These are phyloP conservation scores for Microcebus lehilahytsara DNA, from an alignment of 2,113 vertebrate genomes.

Conservation along the genomic window DNA sequence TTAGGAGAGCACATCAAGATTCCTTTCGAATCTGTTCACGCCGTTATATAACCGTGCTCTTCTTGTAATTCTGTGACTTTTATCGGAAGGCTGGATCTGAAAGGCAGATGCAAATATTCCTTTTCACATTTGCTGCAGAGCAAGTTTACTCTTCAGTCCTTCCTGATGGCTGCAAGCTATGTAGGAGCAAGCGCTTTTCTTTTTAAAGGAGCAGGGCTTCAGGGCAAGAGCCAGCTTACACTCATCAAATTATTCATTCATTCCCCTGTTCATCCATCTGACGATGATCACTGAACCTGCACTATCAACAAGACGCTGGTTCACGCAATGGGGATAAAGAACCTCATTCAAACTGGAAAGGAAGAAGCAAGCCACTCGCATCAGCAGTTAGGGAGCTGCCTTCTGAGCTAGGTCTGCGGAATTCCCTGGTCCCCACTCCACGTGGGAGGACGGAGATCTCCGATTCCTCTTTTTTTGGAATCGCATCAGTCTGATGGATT, in stretches of 20 bases:
- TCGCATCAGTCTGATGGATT: not conserved
- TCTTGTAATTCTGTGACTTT: constrained; percentile 28
- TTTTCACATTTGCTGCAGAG: not conserved
- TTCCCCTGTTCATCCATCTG: not conserved
- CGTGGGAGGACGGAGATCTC: fast-evolving
- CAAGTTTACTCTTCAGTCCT: not conserved
- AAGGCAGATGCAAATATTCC: constrained; percentile 36
- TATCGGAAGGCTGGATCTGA: constrained; percentile 16
- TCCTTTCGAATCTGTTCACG: not conserved
- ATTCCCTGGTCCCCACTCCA: not conserved
- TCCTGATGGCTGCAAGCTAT: not conserved
- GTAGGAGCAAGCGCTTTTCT: not conserved
- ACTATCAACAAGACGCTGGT: not conserved
- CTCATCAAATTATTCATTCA: not conserved
- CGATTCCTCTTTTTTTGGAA: not conserved
- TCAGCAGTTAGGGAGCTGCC: not conserved
- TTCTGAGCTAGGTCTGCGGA: not conserved
- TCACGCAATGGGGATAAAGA: not conserved
- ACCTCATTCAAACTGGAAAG: not conserved
- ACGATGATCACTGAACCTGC: not conserved
- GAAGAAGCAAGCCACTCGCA: not conserved
- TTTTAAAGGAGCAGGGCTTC: not conserved
- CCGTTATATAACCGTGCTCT: not conserved
- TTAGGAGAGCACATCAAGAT: not conserved
- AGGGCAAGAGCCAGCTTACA: not conserved